Evolutionary conservation across 2,797 vertebrate species (phyloP).

Genomic region (Pangasius mekongensis): DNA sequence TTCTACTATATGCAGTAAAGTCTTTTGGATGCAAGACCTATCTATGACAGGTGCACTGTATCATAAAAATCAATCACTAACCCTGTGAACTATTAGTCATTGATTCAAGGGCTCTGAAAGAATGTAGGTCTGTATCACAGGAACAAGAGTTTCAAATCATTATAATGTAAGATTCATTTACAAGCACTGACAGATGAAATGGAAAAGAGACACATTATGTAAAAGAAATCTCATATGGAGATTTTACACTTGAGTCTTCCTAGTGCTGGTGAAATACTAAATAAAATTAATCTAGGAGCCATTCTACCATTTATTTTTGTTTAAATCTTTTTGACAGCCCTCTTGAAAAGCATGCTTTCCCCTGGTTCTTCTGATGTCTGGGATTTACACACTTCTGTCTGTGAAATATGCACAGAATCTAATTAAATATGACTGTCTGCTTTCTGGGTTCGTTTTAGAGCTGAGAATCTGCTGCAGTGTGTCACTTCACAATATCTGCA

Average conservation of each 20-base stretch:
- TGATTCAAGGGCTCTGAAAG: background rate
- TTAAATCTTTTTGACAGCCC: conserved; percentile 32
- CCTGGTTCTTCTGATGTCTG: conserved; percentile 35
- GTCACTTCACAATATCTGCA: conserved; percentile 36
- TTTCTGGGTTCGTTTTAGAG: conserved; percentile 46
- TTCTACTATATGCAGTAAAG: background rate
- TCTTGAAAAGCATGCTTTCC: conserved; percentile 35
- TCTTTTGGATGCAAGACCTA: background rate
- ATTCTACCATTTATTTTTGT: conserved; percentile 22
- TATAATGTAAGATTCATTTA: background rate
- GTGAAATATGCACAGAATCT: conserved; percentile 56
- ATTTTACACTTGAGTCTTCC: background rate
- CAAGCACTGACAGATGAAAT: background rate
- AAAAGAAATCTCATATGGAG: conserved; percentile 9
- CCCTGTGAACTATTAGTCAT: background rate
- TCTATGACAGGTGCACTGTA: background rate
- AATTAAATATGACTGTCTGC: conserved; percentile 56
- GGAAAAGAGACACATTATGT: background rate
- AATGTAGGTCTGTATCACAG: background rate
- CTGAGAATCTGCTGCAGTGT: conserved; percentile 50
- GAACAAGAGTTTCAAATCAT: conserved; percentile 5
- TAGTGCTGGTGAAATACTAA: conserved; percentile 26
- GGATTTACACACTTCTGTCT: conserved; percentile 51
- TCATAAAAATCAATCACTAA: background rate
- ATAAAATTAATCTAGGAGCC: conserved; percentile 21